These are phyloP conservation scores for Cylas formicarius DNA, from an alignment of 1,140 invertebrate species.

Conservation along the genomic window DNA sequence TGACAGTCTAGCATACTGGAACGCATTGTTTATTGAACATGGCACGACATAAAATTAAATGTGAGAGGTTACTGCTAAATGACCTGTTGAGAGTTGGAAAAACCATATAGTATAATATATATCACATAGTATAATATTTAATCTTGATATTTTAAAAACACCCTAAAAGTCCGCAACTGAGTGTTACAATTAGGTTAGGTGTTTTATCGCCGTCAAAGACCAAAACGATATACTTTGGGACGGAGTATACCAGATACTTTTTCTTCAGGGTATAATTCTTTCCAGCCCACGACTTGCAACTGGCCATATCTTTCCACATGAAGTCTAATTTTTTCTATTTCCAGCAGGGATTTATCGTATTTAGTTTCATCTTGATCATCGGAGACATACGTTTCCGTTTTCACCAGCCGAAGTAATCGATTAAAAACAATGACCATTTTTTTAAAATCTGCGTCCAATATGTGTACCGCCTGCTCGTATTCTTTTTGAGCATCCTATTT, in stretches of 20 bases:
- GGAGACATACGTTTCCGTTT: constrained; percentile 16
- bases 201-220: too few relatives aligned
- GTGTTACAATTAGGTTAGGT: too few relatives aligned
- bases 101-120: too few relatives aligned
- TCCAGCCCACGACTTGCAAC: constrained; percentile 20
- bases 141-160: neutral
- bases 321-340: constrained; percentile 9
- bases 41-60: too few relatives aligned
- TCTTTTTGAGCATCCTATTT: constrained; percentile 21
- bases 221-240: too few relatives aligned
- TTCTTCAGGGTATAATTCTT: constrained; percentile 14
- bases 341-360: constrained; percentile 8
- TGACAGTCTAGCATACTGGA: too few relatives aligned
- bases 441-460: constrained; percentile 19
- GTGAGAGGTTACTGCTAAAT: too few relatives aligned
- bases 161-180: too few relatives aligned
- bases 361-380: constrained; percentile 1
- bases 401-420: constrained; percentile 15
- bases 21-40: too few relatives aligned
- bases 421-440: constrained; percentile 14
- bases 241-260: constrained; percentile 22
- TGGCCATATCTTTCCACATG: constrained; percentile 16
- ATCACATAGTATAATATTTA: too few relatives aligned
- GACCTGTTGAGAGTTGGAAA: too few relatives aligned
- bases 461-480: constrained; percentile 16